These are phyloP conservation scores for Laticauda laticaudata DNA, from an alignment of 2,113 vertebrate genomes.

Conservation along the genomic window DNA sequence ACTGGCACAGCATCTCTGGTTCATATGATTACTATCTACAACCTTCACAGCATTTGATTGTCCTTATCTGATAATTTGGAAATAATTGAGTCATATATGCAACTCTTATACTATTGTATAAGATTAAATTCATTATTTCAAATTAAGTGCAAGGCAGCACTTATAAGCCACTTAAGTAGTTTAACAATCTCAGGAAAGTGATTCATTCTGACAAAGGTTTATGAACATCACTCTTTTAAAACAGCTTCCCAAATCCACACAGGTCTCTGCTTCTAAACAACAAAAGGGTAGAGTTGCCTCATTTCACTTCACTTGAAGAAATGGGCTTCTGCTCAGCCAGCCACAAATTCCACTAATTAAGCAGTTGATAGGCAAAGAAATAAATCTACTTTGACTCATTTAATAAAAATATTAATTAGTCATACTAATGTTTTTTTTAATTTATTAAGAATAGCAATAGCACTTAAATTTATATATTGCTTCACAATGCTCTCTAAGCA, in stretches of 20 bases:
- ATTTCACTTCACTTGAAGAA: background rate
- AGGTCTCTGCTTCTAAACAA: background rate
- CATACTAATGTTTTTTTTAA: background rate
- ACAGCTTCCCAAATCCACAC: background rate
- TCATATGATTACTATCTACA: background rate
- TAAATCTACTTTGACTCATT: background rate
- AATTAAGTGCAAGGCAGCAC: background rate
- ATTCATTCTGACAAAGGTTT: background rate
- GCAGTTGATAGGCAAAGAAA: background rate
- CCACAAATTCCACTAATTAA: background rate
- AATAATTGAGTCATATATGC: background rate
- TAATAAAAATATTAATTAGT: background rate
- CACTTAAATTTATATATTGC: background rate
- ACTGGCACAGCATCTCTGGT: background rate
- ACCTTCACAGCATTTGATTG: background rate
- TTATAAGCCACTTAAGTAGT: background rate
- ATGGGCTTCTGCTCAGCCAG: background rate
- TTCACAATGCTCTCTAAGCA: background rate
- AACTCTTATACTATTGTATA: background rate
- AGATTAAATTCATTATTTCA: background rate
- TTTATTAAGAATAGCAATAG: background rate
- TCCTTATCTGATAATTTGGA: background rate
- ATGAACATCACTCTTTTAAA: background rate
- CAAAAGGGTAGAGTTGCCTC: background rate
- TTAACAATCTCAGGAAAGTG: background rate